Evolutionary conservation across 2,888 invertebrate genomes (phyloP).

Genomic region (Ashinkailepas kermadecensis): DNA sequence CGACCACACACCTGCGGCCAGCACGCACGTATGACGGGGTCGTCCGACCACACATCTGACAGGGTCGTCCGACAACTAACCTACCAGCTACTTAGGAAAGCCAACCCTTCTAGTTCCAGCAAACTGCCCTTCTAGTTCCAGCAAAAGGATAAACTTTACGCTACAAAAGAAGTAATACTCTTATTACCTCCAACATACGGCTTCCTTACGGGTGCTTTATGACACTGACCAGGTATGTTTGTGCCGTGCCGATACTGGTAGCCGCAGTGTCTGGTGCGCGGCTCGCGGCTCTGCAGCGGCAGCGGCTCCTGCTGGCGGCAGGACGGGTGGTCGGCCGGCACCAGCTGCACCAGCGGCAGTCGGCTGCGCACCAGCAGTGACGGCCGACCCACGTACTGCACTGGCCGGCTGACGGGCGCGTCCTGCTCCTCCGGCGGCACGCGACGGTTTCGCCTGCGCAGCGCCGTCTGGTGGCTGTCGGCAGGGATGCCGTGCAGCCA

Average conservation of each 20-base stretch:
- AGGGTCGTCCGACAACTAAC: no score
- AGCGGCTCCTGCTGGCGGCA: neutral
- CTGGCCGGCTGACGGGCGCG: neutral
- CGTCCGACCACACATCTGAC: no score
- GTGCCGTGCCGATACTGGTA: slow-evolving; percentile 14
- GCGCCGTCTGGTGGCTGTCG: neutral
- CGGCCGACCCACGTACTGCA: neutral
- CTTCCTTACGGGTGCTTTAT: no score
- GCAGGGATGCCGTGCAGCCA: neutral
- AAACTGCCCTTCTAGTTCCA: no score
- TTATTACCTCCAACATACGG: no score
- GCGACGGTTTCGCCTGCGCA: neutral
- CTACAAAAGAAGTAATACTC: no score
- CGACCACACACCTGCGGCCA: no score
- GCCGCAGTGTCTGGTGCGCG: neutral
- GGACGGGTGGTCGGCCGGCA: neutral
- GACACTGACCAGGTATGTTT: neutral
- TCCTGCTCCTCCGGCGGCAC: neutral
- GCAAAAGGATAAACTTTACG: no score
- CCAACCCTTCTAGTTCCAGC: no score
- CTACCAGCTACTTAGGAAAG: no score
- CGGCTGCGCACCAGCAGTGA: neutral
- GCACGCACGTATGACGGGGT: no score
- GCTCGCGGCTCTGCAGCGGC: neutral
- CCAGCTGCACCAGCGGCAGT: slow-evolving; percentile 7